Evolutionary conservation across 2,797 vertebrate genomes (phyloP).

Genomic region (Gallinago solitaria): DNA sequence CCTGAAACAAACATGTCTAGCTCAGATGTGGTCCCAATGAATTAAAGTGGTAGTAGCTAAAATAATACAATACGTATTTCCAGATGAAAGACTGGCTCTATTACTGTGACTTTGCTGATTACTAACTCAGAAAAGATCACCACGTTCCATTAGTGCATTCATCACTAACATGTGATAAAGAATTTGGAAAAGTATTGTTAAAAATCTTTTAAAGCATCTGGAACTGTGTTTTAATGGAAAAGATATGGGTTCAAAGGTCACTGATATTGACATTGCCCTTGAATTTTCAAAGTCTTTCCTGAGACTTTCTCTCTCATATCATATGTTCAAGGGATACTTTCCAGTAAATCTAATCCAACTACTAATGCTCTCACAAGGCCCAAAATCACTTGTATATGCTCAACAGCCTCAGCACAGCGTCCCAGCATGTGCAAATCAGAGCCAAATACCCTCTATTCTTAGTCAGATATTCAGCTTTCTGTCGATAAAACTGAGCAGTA

Average conservation of each 20-base stretch:
- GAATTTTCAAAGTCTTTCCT: not conserved
- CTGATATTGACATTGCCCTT: not conserved
- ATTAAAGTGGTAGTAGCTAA: not conserved
- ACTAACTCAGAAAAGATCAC: not conserved
- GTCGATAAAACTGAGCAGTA: not conserved
- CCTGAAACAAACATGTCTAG: not conserved
- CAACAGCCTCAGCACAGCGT: not conserved
- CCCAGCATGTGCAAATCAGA: not conserved
- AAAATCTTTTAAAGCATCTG: not conserved
- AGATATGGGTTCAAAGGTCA: not conserved
- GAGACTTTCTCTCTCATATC: not conserved
- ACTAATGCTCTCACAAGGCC: not conserved
- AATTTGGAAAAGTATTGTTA: not conserved
- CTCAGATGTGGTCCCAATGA: not conserved
- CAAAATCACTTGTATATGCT: not conserved
- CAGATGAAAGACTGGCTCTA: not conserved
- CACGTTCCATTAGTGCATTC: not conserved
- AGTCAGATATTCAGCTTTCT: not conserved
- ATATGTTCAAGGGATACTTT: not conserved
- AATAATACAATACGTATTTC: not conserved
- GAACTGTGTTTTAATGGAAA: not conserved
- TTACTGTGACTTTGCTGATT: not conserved
- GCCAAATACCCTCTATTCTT: not conserved
- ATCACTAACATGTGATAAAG: not conserved
- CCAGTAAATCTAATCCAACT: not conserved